Evolutionary conservation across 1,140 invertebrate genomes (phyloP).

Genomic region (Pseudomyrmex concolor): DNA sequence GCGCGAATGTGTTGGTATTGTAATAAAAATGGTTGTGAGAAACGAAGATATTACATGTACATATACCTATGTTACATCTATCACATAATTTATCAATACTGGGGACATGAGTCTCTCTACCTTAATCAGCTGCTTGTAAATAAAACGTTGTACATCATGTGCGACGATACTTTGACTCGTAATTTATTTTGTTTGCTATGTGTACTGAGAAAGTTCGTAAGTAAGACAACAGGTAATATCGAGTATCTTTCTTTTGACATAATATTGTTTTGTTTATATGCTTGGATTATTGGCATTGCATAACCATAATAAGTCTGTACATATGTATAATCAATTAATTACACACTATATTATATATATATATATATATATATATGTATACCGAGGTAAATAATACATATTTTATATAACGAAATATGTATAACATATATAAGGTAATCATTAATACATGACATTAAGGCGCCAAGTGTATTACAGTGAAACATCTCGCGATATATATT

Average conservation of each 20-base stretch:
- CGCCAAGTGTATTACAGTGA: slow-evolving; percentile 40
- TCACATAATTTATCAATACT: slow-evolving; percentile 25
- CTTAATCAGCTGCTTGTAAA: slow-evolving; percentile 24
- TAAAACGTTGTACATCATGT: slow-evolving; percentile 27
- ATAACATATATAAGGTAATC: too few species aligned
- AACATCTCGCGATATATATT: slow-evolving; percentile 10
- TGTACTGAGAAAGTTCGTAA: slow-evolving; percentile 16
- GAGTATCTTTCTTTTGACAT: slow-evolving; percentile 12
- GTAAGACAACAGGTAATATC: slow-evolving; percentile 28
- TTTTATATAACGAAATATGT: too few species aligned
- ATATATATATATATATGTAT: too few species aligned
- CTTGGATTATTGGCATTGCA: slow-evolving; percentile 15
- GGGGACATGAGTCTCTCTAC: background rate
- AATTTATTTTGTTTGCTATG: slow-evolving; percentile 36
- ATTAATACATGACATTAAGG: slow-evolving; percentile 12
- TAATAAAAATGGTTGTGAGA: slow-evolving; percentile 29
- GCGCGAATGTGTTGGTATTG: background rate
- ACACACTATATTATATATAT: too few species aligned
- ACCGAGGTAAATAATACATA: too few species aligned
- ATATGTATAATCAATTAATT: slow-evolving; percentile 44
- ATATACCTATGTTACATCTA: slow-evolving; percentile 24
- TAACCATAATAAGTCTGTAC: slow-evolving; percentile 34
- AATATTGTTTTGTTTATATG: slow-evolving; percentile 19
- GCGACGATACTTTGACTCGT: slow-evolving; percentile 17
- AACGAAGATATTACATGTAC: slow-evolving; percentile 17